phyloP scores from a whole-genome alignment of 2,113 vertebrate genomes.

The Etia nguti region DNA sequence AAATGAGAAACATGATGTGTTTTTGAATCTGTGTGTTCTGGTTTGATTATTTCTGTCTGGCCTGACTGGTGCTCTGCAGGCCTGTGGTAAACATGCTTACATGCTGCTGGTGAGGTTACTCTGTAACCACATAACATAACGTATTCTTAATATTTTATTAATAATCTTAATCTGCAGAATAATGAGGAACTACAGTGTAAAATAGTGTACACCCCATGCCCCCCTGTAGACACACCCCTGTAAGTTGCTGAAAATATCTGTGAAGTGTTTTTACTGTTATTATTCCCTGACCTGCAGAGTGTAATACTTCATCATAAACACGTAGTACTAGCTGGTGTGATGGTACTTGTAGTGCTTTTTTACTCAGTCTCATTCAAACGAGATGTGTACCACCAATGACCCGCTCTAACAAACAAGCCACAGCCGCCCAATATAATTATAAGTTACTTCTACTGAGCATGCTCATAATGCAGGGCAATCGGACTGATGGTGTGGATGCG shows the following conservation, averaged over 20 bases:
- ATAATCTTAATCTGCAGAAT: neutral
- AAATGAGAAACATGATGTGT: neutral
- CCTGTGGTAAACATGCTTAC: neutral
- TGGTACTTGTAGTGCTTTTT: neutral
- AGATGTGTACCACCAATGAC: neutral
- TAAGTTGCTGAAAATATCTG: neutral
- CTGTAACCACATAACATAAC: neutral
- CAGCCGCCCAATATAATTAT: neutral
- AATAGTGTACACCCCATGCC: neutral
- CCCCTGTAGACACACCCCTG: neutral
- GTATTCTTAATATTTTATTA: neutral
- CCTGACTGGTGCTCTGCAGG: neutral
- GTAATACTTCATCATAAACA: neutral
- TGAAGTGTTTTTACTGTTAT: neutral
- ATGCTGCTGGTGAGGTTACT: neutral
- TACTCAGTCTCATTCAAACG: accelerated
- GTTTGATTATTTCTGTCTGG: neutral
- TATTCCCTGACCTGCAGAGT: neutral
- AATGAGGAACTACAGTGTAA: neutral
- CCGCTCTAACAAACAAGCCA: neutral
- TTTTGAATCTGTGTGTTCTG: neutral
- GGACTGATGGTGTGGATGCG: neutral
- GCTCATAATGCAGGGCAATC: neutral
- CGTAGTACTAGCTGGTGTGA: neutral
- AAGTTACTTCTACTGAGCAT: neutral